These are phyloP conservation scores for Drosophila ambigua DNA, from an alignment of 1,140 invertebrate species.

Conservation along the genomic window DNA sequence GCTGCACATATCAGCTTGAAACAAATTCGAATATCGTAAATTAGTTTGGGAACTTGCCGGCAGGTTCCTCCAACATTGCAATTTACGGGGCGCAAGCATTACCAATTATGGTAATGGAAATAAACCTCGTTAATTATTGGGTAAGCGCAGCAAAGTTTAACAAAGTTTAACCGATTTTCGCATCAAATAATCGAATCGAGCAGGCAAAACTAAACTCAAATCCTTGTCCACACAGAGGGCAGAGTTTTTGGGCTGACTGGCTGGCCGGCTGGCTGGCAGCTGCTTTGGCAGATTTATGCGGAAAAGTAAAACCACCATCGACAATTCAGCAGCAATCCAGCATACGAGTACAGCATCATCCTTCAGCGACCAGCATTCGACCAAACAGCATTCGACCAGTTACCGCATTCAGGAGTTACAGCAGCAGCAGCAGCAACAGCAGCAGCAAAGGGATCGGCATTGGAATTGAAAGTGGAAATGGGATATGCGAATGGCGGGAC, in stretches of 20 bases:
- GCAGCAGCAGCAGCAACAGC: neutral
- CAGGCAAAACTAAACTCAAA: too few species aligned
- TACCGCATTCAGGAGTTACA: conserved; percentile 39
- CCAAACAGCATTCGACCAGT: conserved; percentile 17
- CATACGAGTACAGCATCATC: conserved; percentile 8
- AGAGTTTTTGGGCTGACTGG: neutral
- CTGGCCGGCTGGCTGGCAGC: conserved; percentile 12
- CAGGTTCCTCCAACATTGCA: neutral
- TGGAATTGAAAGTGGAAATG: neutral
- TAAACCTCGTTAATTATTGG: neutral
- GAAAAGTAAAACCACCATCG: conserved; percentile 38
- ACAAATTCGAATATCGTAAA: too few species aligned
- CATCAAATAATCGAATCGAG: conserved; percentile 24
- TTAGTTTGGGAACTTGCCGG: neutral
- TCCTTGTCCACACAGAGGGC: too few species aligned
- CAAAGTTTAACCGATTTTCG: conserved; percentile 31
- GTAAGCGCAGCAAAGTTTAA: conserved; percentile 25
- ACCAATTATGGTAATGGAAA: conserved; percentile 20
- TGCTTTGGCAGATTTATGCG: conserved; percentile 49
- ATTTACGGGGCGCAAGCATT: too few species aligned
- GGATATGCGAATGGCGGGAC: neutral
- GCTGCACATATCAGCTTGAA: too few species aligned
- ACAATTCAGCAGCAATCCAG: neutral
- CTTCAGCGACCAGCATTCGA: neutral
- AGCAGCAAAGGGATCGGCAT: neutral